Evolutionary conservation across 2,797 vertebrate species (phyloP).

Genomic region (Dryobates pubescens): DNA sequence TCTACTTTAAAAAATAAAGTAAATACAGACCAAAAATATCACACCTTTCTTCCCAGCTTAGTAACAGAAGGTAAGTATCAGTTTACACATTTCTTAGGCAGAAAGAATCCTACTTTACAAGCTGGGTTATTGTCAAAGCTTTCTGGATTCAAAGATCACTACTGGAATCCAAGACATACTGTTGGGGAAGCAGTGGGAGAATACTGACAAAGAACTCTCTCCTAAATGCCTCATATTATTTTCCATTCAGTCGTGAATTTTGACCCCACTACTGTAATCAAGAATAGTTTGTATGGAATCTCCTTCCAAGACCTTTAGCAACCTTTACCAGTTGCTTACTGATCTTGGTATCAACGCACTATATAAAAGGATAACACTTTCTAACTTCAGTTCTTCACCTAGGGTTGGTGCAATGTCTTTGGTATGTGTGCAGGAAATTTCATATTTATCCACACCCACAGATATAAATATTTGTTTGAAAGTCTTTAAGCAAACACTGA

Average conservation of each 20-base stretch:
- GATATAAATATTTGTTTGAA: not conserved
- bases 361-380: not conserved
- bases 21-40: not conserved
- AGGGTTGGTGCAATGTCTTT: not conserved
- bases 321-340: not conserved
- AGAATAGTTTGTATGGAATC: not conserved
- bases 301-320: not conserved
- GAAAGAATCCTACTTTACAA: not conserved
- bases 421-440: not conserved
- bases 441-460: not conserved
- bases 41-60: not conserved
- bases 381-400: not conserved
- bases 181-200: not conserved
- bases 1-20: not conserved
- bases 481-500: not conserved
- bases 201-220: not conserved
- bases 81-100: not conserved
- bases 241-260: not conserved
- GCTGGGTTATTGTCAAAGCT: not conserved
- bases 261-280: not conserved
- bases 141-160: not conserved
- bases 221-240: not conserved
- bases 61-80: not conserved
- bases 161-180: not conserved
- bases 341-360: not conserved